These are phyloP conservation scores for Molothrus ater DNA, from an alignment of 2,797 vertebrate species.

Conservation along the genomic window DNA sequence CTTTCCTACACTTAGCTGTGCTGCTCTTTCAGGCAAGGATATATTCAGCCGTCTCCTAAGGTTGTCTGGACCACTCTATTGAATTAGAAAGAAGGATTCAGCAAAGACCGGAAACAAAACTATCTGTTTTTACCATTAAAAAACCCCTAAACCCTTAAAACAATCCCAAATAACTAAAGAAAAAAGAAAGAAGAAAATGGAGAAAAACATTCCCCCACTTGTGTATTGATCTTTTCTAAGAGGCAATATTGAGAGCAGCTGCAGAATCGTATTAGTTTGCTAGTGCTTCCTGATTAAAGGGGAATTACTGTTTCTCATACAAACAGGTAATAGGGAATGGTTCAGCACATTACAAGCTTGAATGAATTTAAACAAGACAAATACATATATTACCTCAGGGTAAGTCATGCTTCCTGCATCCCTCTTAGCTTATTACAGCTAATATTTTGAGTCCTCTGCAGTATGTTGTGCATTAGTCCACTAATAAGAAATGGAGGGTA, in stretches of 20 bases:
- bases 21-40: not conserved
- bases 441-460: not conserved
- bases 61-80: not conserved
- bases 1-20: not conserved
- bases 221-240: not conserved
- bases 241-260: not conserved
- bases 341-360: not conserved
- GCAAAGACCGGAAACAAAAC: not conserved
- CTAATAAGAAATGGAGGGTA: not conserved
- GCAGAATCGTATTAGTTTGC: not conserved
- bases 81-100: not conserved
- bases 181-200: not conserved
- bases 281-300: constrained; percentile 20
- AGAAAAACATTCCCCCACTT: not conserved
- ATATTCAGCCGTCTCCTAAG: not conserved
- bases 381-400: not conserved
- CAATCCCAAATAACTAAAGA: not conserved
- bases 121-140: not conserved
- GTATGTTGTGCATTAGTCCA: not conserved
- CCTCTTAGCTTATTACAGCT: not conserved
- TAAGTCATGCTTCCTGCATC: not conserved
- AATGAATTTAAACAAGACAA: constrained; percentile 27
- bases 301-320: not conserved
- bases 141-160: not conserved
- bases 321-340: constrained; percentile 16